phyloP scores from a whole-genome alignment of 2,888 invertebrate genomes.

The Caenorhabditis sulstoni region DNA sequence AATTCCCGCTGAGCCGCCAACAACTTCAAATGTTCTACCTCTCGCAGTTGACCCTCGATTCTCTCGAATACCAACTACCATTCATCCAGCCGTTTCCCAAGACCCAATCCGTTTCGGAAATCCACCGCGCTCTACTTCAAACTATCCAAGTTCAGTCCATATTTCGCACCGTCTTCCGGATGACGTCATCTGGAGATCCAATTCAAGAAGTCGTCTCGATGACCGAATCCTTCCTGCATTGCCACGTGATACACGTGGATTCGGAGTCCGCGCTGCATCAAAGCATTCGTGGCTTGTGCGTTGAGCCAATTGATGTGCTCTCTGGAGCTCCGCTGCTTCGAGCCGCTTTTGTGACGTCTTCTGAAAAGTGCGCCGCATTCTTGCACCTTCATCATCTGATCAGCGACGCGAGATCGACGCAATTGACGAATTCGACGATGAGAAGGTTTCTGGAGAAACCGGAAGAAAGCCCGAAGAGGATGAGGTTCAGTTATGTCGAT shows the following conservation, averaged over 20 bases:
- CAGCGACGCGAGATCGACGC: slow-evolving; percentile 66
- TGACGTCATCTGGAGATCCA: slow-evolving; percentile 26
- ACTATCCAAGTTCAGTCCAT: slow-evolving; percentile 54
- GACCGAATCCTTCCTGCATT: slow-evolving; percentile 56
- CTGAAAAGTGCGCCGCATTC: slow-evolving; percentile 34
- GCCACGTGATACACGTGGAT: slow-evolving; percentile 4
- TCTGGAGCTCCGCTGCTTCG: slow-evolving; percentile 12
- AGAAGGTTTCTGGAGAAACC: slow-evolving; percentile 16
- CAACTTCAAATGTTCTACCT: slow-evolving; percentile 65
- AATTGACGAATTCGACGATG: slow-evolving; percentile 49
- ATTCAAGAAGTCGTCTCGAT: slow-evolving; percentile 57
- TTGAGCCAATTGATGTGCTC: slow-evolving; percentile 33
- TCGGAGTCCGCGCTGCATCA: slow-evolving; percentile 6
- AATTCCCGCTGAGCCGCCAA: slow-evolving; percentile 48
- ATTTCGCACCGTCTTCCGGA: slow-evolving; percentile 43
- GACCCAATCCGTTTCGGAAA: background rate
- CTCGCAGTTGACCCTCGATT: slow-evolving; percentile 28
- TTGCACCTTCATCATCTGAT: slow-evolving; percentile 67
- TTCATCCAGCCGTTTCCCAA: slow-evolving; percentile 56
- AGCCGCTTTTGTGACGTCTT: slow-evolving; percentile 23
- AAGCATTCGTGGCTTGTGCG: slow-evolving; percentile 32
- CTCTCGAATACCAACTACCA: slow-evolving; percentile 53
- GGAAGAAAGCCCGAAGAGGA: background rate
- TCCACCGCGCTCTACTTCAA: slow-evolving; percentile 40
- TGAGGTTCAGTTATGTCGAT: slow-evolving; percentile 21